Conservation (phyloP, 2,797 vertebrate species). For the Sylvilagus floridanus region DNA sequence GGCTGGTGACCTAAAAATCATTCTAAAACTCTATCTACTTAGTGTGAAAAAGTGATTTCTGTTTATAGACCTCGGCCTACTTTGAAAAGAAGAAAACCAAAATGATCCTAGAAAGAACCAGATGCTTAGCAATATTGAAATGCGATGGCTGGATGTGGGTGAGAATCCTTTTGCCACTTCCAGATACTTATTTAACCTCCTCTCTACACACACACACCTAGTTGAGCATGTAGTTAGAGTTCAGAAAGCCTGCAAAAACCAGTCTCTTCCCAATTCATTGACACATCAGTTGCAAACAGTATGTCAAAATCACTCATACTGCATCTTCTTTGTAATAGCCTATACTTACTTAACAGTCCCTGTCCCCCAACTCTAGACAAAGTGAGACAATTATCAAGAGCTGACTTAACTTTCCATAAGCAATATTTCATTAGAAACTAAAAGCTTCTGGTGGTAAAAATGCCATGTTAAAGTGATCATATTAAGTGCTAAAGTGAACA, state of each 20-base stretch:
- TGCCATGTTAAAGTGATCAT: too few relatives aligned
- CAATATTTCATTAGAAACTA: slow-evolving; percentile 28
- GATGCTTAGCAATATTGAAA: slow-evolving; percentile 64
- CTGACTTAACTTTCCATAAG: slow-evolving; percentile 38
- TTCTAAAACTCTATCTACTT: neutral
- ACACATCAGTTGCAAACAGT: neutral
- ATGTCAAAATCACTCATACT: slow-evolving; percentile 24
- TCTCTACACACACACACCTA: neutral
- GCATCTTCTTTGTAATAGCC: slow-evolving; percentile 49
- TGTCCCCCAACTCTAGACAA: slow-evolving; percentile 9
- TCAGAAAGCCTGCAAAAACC: neutral
- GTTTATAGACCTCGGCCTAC: neutral
- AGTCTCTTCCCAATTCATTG: slow-evolving; percentile 35
- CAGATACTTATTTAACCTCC: slow-evolving; percentile 66
- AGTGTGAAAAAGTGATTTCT: slow-evolving; percentile 52
- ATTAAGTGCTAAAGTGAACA: too few relatives aligned
- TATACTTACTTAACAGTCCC: slow-evolving; percentile 53
- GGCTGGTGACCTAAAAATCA: neutral
- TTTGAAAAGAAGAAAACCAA: slow-evolving; percentile 61
- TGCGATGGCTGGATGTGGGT: neutral
- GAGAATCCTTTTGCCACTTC: neutral
- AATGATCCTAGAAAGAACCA: slow-evolving; percentile 62
- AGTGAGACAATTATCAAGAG: slow-evolving; percentile 40
- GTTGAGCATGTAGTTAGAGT: neutral
- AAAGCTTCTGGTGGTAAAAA: too few relatives aligned